These are phyloP conservation scores for Pseudopleuronectes americanus DNA, from an alignment of 2,797 vertebrate species.

Conservation along the genomic window DNA sequence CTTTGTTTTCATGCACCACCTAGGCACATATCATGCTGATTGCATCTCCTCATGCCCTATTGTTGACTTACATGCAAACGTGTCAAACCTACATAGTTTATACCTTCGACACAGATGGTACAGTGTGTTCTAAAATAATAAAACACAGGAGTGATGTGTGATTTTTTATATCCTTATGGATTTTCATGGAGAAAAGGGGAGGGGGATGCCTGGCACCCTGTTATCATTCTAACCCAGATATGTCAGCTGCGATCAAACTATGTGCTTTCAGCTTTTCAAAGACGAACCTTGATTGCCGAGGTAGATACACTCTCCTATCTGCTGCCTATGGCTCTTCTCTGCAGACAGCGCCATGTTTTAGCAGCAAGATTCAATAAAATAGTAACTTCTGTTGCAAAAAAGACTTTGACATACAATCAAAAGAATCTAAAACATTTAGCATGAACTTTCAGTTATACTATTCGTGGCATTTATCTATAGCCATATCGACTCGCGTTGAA, in stretches of 20 bases:
- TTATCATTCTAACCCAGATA: conserved; percentile 79
- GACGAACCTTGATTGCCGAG: conserved; percentile 67
- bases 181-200: conserved; percentile 42
- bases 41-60: conserved; percentile 67
- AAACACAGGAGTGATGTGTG: conserved; percentile 24
- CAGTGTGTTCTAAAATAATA: conserved; percentile 52
- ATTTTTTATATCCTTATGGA: conserved; percentile 43
- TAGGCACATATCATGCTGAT: conserved; percentile 44
- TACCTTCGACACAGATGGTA: conserved; percentile 49
- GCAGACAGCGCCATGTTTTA: conserved; percentile 21
- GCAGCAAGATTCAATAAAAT: neutral
- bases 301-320: conserved; percentile 53
- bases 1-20: too few relatives aligned
- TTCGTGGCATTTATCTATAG: neutral
- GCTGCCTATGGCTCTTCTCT: conserved; percentile 43
- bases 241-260: conserved; percentile 74
- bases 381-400: conserved; percentile 1
- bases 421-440: too few relatives aligned
- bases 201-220: conserved; percentile 51
- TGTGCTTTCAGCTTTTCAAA: conserved; percentile 72
- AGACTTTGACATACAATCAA: neutral
- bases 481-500: neutral
- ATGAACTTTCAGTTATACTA: neutral
- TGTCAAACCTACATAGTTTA: conserved; percentile 66
- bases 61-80: conserved; percentile 58